Evolutionary conservation across 2,888 invertebrate genomes (phyloP).

Genomic region (Polylopha cassiicola): DNA sequence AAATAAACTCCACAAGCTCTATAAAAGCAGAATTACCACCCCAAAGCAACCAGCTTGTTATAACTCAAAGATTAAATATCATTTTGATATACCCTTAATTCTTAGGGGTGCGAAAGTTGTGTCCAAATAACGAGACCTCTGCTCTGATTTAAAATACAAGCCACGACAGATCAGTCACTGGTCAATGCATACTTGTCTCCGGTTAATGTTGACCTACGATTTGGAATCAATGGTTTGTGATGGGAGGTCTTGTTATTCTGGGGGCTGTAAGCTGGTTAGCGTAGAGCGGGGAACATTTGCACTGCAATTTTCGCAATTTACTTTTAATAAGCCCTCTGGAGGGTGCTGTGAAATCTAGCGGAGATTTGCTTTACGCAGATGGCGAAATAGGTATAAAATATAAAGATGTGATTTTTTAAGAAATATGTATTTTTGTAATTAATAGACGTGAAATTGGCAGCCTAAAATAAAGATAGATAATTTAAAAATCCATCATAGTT

Average conservation of each 20-base stretch:
- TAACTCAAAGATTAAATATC: conserved; percentile 68
- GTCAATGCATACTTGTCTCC: conserved; percentile 21
- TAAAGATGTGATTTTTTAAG: background rate
- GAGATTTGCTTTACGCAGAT: conserved; percentile 34
- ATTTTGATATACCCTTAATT: conserved; percentile 36
- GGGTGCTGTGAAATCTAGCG: conserved; percentile 56
- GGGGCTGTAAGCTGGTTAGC: conserved; percentile 57
- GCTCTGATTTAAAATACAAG: conserved; percentile 19
- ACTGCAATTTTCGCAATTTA: conserved; percentile 74
- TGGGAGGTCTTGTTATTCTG: conserved; percentile 35
- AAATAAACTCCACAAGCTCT: conserved; percentile 58
- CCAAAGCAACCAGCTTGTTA: conserved; percentile 50
- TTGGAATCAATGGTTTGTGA: conserved; percentile 21
- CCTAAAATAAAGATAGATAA: too few relatives aligned
- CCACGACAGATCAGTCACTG: conserved; percentile 35
- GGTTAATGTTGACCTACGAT: conserved; percentile 28
- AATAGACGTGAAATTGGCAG: too few relatives aligned
- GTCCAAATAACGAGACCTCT: conserved; percentile 31
- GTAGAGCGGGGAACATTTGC: conserved; percentile 69
- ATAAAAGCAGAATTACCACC: conserved; percentile 66
- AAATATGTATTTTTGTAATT: too few relatives aligned
- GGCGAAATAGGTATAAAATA: conserved; percentile 30
- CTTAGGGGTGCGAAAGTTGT: conserved; percentile 41
- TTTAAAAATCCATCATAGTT: too few relatives aligned
- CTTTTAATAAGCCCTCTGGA: conserved; percentile 70